Base-by-base conservation (phyloP, 1,140 invertebrate species). In the Gonatopus flavifemur region DNA sequence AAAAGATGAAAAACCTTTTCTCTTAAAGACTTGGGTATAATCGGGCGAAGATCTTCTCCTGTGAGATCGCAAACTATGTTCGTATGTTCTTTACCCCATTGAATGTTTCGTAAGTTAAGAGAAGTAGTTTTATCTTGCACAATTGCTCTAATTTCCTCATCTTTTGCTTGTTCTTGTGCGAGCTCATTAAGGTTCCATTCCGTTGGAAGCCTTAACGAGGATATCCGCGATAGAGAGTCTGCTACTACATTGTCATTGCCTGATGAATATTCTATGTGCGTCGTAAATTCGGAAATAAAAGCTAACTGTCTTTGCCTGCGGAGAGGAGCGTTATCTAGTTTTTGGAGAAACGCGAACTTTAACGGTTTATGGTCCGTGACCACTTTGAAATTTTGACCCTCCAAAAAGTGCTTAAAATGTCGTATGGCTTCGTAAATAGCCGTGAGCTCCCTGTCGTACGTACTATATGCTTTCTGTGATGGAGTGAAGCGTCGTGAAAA, bases 341-440 rank as follows among this genome's bases (percentile, higher is more conserved):
- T 50, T 44, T 62, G 48, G 24, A 40, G 7, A 47, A 62, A 64
- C 18, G 62, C 64, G 35, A 31, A 65, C 2, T 49, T 50, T 1
- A 72, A 45, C 10, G 71, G 70, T 47, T 68, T 67, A 50, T 76
- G 69, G 31, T n/a, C n/a, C n/a, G n/a, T n/a, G n/a, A n/a, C n/a
- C n/a, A n/a, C n/a, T n/a, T n/a, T n/a, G n/a, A n/a, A n/a, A n/a
- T n/a, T n/a, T n/a, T n/a, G n/a, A n/a, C n/a, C n/a, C n/a, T n/a
- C n/a, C n/a, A n/a, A n/a, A n/a, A n/a, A n/a, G n/a, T n/a, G n/a
- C n/a, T n/a, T n/a, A n/a, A n/a, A n/a, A n/a, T n/a, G n/a, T n/a
- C n/a, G n/a, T n/a, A n/a, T n/a, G n/a, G n/a, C n/a, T n/a, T n/a
- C n/a, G n/a, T n/a, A n/a, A n/a, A n/a, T n/a, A n/a, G n/a, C n/a